Conservation (phyloP, 2,113 vertebrate species). For the Oryzias curvinotus region DNA sequence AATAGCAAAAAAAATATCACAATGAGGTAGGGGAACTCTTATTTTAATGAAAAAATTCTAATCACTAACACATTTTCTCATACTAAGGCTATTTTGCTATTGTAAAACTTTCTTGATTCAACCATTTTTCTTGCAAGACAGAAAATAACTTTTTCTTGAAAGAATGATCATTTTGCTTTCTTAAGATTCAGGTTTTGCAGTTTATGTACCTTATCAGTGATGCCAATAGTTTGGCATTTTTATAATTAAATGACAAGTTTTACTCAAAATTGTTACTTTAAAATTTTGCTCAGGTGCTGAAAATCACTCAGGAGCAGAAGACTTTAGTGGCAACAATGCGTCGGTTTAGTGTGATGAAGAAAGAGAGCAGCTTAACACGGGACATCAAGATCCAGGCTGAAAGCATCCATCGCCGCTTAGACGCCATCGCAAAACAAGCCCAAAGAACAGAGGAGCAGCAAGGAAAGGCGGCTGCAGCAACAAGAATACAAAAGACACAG, state of each 20-base stretch:
- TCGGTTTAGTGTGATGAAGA: constrained; percentile 92
- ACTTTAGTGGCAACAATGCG: constrained; percentile 87
- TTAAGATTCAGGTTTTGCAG: too few species aligned
- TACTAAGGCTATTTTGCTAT: too few species aligned
- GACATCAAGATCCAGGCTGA: constrained; percentile 90
- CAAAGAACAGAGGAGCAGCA: constrained; percentile 80
- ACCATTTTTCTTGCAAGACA: too few species aligned
- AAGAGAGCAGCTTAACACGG: constrained; percentile 84
- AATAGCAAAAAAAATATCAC: too few species aligned
- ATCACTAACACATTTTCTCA: too few species aligned
- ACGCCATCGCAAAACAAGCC: constrained; percentile 78
- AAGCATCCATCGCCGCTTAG: constrained; percentile 79
- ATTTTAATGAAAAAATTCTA: too few species aligned
- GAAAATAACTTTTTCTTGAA: too few species aligned
- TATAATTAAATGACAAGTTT: neutral
- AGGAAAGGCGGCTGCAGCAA: constrained; percentile 72
- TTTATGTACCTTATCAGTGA: too few species aligned
- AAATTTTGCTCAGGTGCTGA: constrained; percentile 57
- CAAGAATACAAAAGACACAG: constrained; percentile 85
- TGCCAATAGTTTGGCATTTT: neutral
- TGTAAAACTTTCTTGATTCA: too few species aligned
- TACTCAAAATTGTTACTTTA: constrained; percentile 5
- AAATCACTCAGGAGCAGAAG: constrained; percentile 88
- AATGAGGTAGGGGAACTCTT: too few species aligned
- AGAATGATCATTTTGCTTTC: too few species aligned